These are phyloP conservation scores for Chromis chromis DNA, from an alignment of 2,797 vertebrate species.

Conservation along the genomic window DNA sequence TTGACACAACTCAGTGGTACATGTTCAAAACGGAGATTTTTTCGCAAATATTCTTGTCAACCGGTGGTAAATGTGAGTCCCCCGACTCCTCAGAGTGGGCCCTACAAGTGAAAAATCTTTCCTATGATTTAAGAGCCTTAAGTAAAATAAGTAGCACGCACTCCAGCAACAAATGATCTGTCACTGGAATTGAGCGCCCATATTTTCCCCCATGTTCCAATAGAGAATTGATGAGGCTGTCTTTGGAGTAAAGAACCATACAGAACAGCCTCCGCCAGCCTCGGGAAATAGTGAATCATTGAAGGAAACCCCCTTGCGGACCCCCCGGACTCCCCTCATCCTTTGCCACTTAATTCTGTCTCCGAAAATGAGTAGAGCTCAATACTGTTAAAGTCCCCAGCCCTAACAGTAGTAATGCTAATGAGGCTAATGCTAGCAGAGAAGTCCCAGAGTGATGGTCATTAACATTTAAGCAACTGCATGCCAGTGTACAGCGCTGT, in stretches of 20 bases:
- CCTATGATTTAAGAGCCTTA: conserved; percentile 41
- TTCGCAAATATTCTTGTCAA: background rate
- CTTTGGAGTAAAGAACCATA: conserved; percentile 28
- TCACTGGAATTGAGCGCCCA: conserved; percentile 31
- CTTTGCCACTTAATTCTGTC: conserved; percentile 27
- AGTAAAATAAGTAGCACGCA: conserved; percentile 48
- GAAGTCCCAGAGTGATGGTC: conserved; percentile 36
- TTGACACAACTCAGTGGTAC: conserved; percentile 17
- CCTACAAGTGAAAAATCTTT: conserved; percentile 29
- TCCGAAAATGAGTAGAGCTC: conserved; percentile 23
- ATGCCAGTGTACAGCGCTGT: conserved; percentile 30
- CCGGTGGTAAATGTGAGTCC: conserved; percentile 7
- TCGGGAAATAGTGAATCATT: conserved; percentile 27
- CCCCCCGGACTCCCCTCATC: conserved; percentile 9
- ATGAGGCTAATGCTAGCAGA: conserved; percentile 56
- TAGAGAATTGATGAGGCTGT: conserved; percentile 53
- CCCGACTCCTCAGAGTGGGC: conserved; percentile 9
- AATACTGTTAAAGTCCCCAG: conserved; percentile 16
- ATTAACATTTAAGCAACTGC: conserved; percentile 60
- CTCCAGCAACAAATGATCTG: conserved; percentile 48
- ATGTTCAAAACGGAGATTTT: conserved; percentile 13
- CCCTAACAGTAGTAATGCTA: conserved; percentile 32
- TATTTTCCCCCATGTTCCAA: conserved; percentile 27
- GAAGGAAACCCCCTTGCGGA: conserved; percentile 1
- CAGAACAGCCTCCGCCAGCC: conserved; percentile 22